Conservation (phyloP, 1,140 invertebrate species). For the Ceratoteleas bidentatus region DNA sequence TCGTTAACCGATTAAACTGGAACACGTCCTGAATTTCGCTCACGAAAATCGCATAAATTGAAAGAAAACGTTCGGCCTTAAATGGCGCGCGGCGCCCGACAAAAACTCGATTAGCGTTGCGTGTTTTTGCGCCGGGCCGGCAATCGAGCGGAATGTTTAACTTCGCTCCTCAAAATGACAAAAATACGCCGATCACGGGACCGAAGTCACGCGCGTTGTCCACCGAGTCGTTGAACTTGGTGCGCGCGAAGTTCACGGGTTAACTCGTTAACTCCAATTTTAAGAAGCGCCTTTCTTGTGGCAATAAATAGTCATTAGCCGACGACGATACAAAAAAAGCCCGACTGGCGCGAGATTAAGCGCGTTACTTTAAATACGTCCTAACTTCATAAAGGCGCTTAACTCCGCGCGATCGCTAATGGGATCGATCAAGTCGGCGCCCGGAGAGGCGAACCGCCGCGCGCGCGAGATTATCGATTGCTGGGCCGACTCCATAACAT, state of each 20-base stretch:
- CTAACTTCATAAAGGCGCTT: slow-evolving; percentile 33
- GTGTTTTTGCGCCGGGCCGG: slow-evolving; percentile 33
- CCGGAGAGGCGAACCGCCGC: no score
- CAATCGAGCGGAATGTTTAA: slow-evolving; percentile 41
- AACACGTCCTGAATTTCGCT: slow-evolving; percentile 2
- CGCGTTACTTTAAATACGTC: slow-evolving; percentile 40
- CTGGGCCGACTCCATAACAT: slow-evolving; percentile 33
- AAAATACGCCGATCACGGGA: slow-evolving; percentile 16
- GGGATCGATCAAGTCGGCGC: slow-evolving; percentile 9
- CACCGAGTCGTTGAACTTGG: slow-evolving; percentile 52
- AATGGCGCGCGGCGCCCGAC: slow-evolving; percentile 14
- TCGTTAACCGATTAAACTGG: slow-evolving; percentile 7
- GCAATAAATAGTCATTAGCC: slow-evolving; percentile 63
- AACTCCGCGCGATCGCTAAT: slow-evolving; percentile 8
- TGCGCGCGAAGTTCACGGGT: slow-evolving; percentile 27
- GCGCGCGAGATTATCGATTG: slow-evolving; percentile 33
- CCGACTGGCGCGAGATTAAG: slow-evolving; percentile 42
- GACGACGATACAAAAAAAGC: slow-evolving; percentile 35
- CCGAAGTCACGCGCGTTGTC: slow-evolving; percentile 2
- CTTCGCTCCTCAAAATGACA: slow-evolving; percentile 29
- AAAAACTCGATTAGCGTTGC: slow-evolving; percentile 31
- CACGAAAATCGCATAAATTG: slow-evolving; percentile 16
- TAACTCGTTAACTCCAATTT: slow-evolving; percentile 49
- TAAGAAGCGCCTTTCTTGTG: slow-evolving; percentile 53
- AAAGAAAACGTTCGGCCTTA: slow-evolving; percentile 37